These are phyloP conservation scores for Palaemon carinicauda DNA, from an alignment of 1,140 invertebrate genomes.

Conservation along the genomic window DNA sequence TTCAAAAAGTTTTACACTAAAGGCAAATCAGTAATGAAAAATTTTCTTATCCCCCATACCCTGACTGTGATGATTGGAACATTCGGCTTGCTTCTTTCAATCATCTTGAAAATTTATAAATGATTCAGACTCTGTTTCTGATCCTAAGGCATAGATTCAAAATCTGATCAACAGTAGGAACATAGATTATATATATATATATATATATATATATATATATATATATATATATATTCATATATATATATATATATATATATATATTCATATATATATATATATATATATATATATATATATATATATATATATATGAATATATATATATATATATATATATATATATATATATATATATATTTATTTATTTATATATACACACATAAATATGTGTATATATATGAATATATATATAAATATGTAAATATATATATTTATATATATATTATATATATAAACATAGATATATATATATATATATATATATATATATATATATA, in stretches of 20 bases:
- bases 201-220: not conserved
- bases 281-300: not conserved
- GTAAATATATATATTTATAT: not conserved
- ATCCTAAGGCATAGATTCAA: too few relatives aligned
- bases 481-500: not conserved
- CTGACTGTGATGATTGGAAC: too few relatives aligned
- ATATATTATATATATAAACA: not conserved
- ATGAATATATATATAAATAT: not conserved
- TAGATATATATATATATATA: not conserved
- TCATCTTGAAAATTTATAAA: too few relatives aligned
- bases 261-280: not conserved
- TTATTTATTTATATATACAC: too few relatives aligned
- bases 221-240: not conserved
- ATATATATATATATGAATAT: not conserved
- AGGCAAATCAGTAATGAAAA: too few relatives aligned
- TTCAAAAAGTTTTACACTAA: too few relatives aligned
- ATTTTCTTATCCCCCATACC: too few relatives aligned
- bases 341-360: not conserved
- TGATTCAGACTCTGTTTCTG: too few relatives aligned
- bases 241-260: not conserved
- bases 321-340: not conserved
- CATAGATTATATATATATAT: not conserved
- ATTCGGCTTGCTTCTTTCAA: too few relatives aligned
- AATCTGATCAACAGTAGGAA: too few relatives aligned
- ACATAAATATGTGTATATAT: not conserved